phyloP scores from a whole-genome alignment of 92 coral and sea anemone genomes.

The Galaxea fascicularis region DNA sequence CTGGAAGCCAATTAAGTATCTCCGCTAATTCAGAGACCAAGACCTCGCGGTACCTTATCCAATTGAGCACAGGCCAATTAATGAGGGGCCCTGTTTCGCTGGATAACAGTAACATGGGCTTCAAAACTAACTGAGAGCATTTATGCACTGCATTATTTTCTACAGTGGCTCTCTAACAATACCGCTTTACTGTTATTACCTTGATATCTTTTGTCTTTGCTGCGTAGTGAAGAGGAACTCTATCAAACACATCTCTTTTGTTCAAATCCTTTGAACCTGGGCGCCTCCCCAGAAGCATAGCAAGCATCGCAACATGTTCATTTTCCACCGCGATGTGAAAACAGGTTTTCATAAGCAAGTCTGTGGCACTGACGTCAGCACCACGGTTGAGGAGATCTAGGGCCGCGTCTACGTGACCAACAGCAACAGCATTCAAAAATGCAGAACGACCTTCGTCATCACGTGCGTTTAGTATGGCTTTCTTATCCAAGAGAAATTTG shows the following conservation, averaged over 20 bases:
- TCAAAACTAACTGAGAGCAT: too few species aligned
- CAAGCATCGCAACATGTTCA: slow-evolving; percentile 52
- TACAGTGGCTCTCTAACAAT: too few species aligned
- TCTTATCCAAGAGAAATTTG: slow-evolving; percentile 62
- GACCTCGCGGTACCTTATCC: too few species aligned
- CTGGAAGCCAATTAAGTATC: too few species aligned
- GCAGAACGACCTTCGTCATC: slow-evolving; percentile 67
- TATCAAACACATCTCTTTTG: slow-evolving; percentile 61
- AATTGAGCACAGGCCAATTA: too few species aligned
- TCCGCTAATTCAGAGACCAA: too few species aligned
- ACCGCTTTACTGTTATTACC: slow-evolving; percentile 42
- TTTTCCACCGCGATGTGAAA: slow-evolving; percentile 76
- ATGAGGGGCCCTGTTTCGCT: too few species aligned
- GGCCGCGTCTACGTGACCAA: slow-evolving; percentile 45
- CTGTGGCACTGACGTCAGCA: slow-evolving; percentile 61
- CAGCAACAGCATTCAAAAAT: slow-evolving; percentile 74
- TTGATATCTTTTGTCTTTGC: slow-evolving; percentile 56
- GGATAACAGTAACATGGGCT: too few species aligned
- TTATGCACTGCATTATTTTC: too few species aligned
- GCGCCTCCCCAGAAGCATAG: slow-evolving; percentile 48
- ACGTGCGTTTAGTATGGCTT: slow-evolving; percentile 61
- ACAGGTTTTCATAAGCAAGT: slow-evolving; percentile 58
- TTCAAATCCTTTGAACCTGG: slow-evolving; percentile 36
- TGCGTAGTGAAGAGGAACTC: slow-evolving; percentile 79
- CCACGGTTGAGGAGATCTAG: slow-evolving; percentile 48